phyloP scores from a whole-genome alignment of 2,888 invertebrate species.

The Plutella xylostella region DNA sequence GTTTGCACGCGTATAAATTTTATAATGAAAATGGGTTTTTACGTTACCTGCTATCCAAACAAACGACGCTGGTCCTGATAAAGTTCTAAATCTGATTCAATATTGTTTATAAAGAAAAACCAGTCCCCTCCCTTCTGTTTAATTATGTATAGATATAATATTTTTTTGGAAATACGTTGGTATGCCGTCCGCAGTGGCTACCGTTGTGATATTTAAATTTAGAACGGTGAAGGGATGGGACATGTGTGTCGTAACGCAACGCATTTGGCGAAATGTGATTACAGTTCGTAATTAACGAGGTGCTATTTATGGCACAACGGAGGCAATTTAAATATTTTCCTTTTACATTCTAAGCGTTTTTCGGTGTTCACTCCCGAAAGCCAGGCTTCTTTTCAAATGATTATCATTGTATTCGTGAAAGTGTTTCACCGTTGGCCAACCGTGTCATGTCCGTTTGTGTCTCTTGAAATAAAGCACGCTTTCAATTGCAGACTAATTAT shows the following conservation, averaged over 20 bases:
- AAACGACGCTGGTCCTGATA: too few relatives aligned
- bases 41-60: too few relatives aligned
- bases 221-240: conserved; percentile 69
- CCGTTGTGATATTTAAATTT: conserved; percentile 63
- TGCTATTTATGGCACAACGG: conserved; percentile 62
- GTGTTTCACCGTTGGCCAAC: conserved; percentile 64
- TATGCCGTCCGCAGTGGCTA: too few relatives aligned
- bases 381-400: conserved; percentile 38
- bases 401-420: conserved; percentile 60
- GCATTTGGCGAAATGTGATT: conserved; percentile 70
- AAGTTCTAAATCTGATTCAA: too few relatives aligned
- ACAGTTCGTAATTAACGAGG: conserved; percentile 64
- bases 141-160: too few relatives aligned
- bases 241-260: conserved; percentile 59
- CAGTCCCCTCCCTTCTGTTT: too few relatives aligned
- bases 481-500: conserved; percentile 70
- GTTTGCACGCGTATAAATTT: too few relatives aligned
- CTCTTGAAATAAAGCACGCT: conserved; percentile 65
- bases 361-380: conserved; percentile 4
- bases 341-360: too few relatives aligned
- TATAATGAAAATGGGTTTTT: too few relatives aligned
- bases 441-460: conserved; percentile 58
- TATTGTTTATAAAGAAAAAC: too few relatives aligned
- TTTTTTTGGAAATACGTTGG: too few relatives aligned
- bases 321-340: too few relatives aligned